Percentiles rank a stretch among this genome's conserved stretches.
phyloP scores from a whole-genome alignment of 2,113 vertebrate genomes.

The Apodemus speciosus region DNA sequence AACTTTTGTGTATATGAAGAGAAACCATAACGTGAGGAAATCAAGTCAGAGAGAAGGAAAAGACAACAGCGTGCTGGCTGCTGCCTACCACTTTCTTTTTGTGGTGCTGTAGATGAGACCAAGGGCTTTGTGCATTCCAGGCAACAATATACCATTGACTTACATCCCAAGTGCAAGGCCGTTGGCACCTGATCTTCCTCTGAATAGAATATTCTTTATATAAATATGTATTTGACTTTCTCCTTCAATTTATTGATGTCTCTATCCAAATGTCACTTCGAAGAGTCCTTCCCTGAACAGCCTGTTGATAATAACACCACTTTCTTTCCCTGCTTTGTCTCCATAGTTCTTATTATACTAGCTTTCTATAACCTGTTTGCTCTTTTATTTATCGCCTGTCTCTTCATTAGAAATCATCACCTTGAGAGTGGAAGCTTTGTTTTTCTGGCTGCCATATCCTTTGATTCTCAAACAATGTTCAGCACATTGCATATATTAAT shows the following conservation, averaged over 20 bases:
- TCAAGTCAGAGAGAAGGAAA: no score
- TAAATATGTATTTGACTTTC: no score
- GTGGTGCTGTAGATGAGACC: no score
- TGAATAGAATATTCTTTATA: no score
- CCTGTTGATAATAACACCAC: background rate
- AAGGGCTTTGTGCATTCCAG: no score
- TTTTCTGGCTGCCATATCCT: constrained; percentile 5
- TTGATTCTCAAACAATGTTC: constrained; percentile 19
- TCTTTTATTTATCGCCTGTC: constrained; percentile 25
- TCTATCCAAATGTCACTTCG: background rate
- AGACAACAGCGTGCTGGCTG: no score
- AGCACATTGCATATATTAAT: background rate
- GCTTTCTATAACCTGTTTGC: background rate
- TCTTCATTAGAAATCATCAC: constrained; percentile 1
- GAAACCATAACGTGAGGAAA: no score
- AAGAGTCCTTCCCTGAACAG: background rate
- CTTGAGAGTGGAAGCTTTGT: constrained; percentile 9
- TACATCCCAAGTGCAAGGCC: no score
- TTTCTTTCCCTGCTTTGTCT: background rate
- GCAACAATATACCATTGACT: no score
- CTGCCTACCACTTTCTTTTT: no score
- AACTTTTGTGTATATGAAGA: no score
- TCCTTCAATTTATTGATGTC: background rate
- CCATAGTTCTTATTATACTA: background rate
- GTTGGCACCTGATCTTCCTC: no score